Percentiles rank a stretch among this genome's conserved stretches.
These are phyloP conservation scores for Falcunculus frontatus DNA, from an alignment of 2,113 vertebrate species.

Conservation along the genomic window DNA sequence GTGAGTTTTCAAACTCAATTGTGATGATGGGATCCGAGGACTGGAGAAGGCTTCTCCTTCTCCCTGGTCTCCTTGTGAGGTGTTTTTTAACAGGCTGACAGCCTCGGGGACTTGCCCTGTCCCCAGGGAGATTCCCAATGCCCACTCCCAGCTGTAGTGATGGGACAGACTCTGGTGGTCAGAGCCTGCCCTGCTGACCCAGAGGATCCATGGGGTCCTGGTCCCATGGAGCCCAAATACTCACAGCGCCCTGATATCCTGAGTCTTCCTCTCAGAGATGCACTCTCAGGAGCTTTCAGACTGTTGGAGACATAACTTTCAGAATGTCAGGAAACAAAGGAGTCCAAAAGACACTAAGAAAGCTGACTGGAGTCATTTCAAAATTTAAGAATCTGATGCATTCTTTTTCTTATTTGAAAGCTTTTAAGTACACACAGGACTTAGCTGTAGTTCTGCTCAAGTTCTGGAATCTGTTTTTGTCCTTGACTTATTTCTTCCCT, in stretches of 20 bases:
- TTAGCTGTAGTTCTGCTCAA: not conserved
- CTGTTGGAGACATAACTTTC: not conserved
- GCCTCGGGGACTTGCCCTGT: not conserved
- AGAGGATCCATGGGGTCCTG: fast-evolving
- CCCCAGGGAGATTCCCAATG: not conserved
- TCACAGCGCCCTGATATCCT: not conserved
- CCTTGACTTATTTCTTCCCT: not conserved
- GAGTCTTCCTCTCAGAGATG: not conserved
- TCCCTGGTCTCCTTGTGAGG: not conserved
- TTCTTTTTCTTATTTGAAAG: not conserved
- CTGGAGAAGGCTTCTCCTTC: not conserved
- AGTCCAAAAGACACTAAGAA: not conserved
- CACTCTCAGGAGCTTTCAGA: not conserved
- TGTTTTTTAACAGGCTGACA: not conserved
- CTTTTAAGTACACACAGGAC: not conserved
- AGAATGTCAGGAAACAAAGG: not conserved
- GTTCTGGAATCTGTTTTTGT: not conserved
- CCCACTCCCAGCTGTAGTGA: fast-evolving
- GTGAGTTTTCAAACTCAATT: not conserved
- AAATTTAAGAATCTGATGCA: not conserved
- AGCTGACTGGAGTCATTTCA: not conserved
- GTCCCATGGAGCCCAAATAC: too few relatives aligned
- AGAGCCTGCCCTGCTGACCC: not conserved
- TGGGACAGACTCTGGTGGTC: not conserved
- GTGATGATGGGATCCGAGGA: not conserved